Conservation (phyloP, 2,113 vertebrate species). For the Saguinus midas region DNA sequence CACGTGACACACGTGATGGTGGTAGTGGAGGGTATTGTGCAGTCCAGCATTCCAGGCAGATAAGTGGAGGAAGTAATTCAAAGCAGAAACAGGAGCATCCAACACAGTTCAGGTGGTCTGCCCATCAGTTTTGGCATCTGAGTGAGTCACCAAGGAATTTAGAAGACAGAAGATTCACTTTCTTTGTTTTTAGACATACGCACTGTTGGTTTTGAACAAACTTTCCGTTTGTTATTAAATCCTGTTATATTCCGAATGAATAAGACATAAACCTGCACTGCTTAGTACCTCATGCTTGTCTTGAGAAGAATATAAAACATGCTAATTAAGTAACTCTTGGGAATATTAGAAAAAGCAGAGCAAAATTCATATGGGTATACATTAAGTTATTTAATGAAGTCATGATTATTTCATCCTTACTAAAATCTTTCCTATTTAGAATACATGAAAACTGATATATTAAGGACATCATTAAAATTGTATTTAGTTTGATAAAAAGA, state of each 20-base stretch:
- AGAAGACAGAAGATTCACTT: background rate
- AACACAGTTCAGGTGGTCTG: accelerated
- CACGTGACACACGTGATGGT: accelerated
- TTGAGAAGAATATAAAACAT: background rate
- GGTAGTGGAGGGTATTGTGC: background rate
- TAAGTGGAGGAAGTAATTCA: background rate
- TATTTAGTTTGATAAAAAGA: background rate
- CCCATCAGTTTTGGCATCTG: accelerated
- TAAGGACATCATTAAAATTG: background rate
- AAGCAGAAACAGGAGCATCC: accelerated
- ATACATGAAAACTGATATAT: too few relatives aligned
- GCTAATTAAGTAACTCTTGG: too few relatives aligned
- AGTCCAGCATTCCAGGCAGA: accelerated
- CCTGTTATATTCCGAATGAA: background rate
- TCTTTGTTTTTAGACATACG: accelerated
- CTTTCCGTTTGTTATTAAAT: background rate
- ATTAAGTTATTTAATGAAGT: background rate
- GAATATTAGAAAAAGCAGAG: too few relatives aligned
- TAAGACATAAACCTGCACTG: background rate
- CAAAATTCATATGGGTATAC: too few relatives aligned
- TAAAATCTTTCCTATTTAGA: background rate
- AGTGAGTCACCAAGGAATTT: background rate
- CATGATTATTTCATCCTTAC: background rate
- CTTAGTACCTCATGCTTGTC: background rate
- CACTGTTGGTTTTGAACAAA: background rate